Evolutionary conservation across 1,140 invertebrate species (phyloP), one percentile per base, ranked within the genome.

Genomic region (Cydia fagiglandana): DNA sequence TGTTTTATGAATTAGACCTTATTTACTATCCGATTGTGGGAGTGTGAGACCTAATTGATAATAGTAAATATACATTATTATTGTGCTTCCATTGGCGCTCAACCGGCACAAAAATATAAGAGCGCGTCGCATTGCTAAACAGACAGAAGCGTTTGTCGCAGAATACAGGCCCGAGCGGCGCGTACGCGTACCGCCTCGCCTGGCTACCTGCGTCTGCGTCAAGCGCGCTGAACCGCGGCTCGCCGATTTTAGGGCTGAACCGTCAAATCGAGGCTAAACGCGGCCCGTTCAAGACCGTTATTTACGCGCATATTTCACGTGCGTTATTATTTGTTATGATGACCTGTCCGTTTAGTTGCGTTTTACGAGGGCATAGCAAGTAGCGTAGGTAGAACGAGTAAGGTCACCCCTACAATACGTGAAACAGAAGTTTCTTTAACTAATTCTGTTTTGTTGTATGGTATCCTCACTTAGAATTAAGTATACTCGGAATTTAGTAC

Each of bases 181-280:
- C 56, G 56, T 61, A 61, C 56, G 56, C 56, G 24, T 24, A 24
- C 24, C 24, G 24, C 24, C 24, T 24, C 1, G n/a, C n/a, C 15
- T 61, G 56, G 56, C 17, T 61, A 61, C 56, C 56, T 61, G 56
- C 6, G 7, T 61, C 56, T 61, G 56, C 6, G 7, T 61, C 53
- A 17, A 24, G 9, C 9, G 17, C 56, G 10, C 17, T 70, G 66
- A 38, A 38, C 30, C 66, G 17, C 66, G 2, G 38, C 66, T 34
- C 34, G n/a, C 34, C 30, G n/a, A 70, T 70, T 45, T 70, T 70
- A 70, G 66, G 66, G 66, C 34, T 70, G 66, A 45, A 70, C 66
- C 30, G 66, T 38, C 30, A 38, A 38, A 53, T 41, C 66, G 34
- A 38, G 66, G 30, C 66, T 38, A 61, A 61, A 4, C 15, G 56